Evolutionary conservation across 2,797 vertebrate species (phyloP).

Genomic region (Coranthus polyacanthus): DNA sequence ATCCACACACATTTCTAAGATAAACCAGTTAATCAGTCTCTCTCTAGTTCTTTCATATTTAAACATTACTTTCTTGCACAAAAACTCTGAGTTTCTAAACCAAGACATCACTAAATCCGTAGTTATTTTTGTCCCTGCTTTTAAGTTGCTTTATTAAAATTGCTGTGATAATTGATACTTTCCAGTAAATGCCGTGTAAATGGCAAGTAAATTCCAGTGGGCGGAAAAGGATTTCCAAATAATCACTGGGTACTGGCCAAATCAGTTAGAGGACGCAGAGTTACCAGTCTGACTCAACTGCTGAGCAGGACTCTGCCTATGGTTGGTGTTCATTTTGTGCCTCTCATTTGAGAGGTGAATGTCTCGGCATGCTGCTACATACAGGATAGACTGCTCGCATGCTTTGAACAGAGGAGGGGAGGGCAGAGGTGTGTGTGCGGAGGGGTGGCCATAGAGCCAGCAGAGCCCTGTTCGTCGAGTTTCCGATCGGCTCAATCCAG

Average conservation of each 20-base stretch:
- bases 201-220: too few relatives aligned
- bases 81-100: too few relatives aligned
- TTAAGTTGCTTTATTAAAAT: too few relatives aligned
- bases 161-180: too few relatives aligned
- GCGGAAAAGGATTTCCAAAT: conserved; percentile 35
- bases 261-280: conserved; percentile 14
- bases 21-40: too few relatives aligned
- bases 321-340: conserved; percentile 8
- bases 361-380: conserved; percentile 1
- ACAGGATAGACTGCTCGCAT: background rate
- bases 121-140: too few relatives aligned
- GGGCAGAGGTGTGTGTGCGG: background rate
- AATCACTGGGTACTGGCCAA: conserved; percentile 41
- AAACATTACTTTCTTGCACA: too few relatives aligned
- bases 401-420: conserved; percentile 32
- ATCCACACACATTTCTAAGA: too few relatives aligned
- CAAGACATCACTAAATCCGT: too few relatives aligned
- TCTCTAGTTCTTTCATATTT: too few relatives aligned
- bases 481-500: conserved; percentile 77
- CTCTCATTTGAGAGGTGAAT: conserved; percentile 17
- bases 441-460: conserved; percentile 38
- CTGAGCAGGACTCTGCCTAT: conserved; percentile 6
- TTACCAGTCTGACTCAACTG: conserved; percentile 16
- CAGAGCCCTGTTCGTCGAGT: conserved; percentile 59
- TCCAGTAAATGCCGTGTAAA: background rate